Evolutionary conservation across 53 echinoderm and acorn worm species (phyloP).

Genomic region (Crossaster papposus): DNA sequence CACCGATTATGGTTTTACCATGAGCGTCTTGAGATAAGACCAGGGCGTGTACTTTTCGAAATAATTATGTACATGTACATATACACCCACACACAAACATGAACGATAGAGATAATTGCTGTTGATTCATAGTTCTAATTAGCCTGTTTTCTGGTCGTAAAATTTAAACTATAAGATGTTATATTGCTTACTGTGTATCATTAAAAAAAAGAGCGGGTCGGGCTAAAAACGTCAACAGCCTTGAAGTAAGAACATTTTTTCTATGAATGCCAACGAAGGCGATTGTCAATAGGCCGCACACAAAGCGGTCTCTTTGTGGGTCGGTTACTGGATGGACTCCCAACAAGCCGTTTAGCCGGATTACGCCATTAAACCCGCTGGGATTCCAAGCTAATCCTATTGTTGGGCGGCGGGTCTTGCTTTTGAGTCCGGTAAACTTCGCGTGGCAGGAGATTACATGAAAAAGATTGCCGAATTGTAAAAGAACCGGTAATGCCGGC

Average conservation of each 20-base stretch:
- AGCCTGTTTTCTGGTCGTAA: background rate
- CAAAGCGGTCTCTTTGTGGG: background rate
- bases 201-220: background rate
- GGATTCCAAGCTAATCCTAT: background rate
- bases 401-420: background rate
- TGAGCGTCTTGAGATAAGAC: too few relatives aligned
- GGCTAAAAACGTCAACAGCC: background rate
- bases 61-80: too few relatives aligned
- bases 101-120: too few relatives aligned
- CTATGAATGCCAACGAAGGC: background rate
- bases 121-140: background rate
- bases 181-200: background rate
- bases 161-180: background rate
- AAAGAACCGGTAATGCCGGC: background rate
- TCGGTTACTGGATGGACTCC: background rate
- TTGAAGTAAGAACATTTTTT: background rate
- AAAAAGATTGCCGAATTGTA: background rate
- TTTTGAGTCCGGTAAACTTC: background rate
- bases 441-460: background rate
- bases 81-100: too few relatives aligned
- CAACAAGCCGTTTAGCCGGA: background rate
- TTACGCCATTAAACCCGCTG: slow-evolving; percentile 1
- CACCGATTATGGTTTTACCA: too few relatives aligned
- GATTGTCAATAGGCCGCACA: background rate
- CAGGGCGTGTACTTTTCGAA: too few relatives aligned